These are phyloP conservation scores for Apocheima hispidaria DNA, from an alignment of 2,888 invertebrate species.

Conservation along the genomic window DNA sequence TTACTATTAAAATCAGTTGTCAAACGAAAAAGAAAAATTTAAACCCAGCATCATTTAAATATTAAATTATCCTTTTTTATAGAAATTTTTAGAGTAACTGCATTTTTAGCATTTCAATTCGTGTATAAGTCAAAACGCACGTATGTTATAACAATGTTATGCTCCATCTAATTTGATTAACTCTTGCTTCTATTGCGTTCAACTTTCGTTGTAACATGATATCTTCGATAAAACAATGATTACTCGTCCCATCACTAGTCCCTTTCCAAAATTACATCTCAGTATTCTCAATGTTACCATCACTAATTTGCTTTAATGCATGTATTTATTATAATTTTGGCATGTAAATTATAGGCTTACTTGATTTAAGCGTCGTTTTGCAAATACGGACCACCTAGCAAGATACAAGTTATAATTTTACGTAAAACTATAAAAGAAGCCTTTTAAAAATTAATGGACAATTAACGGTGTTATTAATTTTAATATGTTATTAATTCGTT, in stretches of 20 bases:
- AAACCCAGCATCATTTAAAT: no score
- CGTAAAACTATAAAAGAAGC: conserved; percentile 6
- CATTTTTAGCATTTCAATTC: no score
- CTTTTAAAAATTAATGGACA: conserved; percentile 14
- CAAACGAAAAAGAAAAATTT: no score
- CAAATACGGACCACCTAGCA: conserved; percentile 46
- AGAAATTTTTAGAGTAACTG: no score
- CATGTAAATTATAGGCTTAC: conserved; percentile 41
- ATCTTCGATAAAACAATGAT: conserved; percentile 17
- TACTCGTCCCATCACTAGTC: conserved; percentile 29
- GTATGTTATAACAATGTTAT: no score
- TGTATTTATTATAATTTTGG: conserved; percentile 42
- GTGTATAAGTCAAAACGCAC: no score
- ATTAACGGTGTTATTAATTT: conserved; percentile 17
- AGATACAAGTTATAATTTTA: conserved; percentile 19
- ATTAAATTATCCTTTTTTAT: no score
- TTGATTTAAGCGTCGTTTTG: conserved; percentile 39
- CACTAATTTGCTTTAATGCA: conserved; percentile 46
- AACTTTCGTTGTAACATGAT: no score
- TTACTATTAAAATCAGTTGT: no score
- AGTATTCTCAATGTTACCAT: conserved; percentile 19
- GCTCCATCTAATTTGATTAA: neutral
- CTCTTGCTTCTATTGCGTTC: no score
- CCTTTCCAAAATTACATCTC: conserved; percentile 41
- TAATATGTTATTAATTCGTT: conserved; percentile 6